A percentile compares a stretch with the other conserved stretches of the same genome.
Conservation (phyloP, 1,140 invertebrate genomes). For the Procambarus virginalis region DNA sequence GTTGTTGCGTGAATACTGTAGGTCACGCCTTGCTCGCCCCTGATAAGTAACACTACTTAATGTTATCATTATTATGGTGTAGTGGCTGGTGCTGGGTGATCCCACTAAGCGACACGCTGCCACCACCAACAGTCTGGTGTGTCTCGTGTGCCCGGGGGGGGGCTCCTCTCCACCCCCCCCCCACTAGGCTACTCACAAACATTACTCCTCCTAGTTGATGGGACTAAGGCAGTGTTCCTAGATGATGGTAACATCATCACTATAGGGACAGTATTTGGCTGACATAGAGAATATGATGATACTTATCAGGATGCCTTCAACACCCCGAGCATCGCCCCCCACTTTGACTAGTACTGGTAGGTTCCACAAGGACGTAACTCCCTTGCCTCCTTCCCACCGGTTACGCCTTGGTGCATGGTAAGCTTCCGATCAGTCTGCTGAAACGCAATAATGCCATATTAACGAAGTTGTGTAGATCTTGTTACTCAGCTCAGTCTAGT, state of each 20-base stretch:
- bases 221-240: neutral
- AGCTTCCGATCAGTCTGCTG: slow-evolving; percentile 39
- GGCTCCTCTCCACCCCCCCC: no score
- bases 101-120: neutral
- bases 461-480: neutral
- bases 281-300: neutral
- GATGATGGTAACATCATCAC: neutral
- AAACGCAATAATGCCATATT: slow-evolving; percentile 55
- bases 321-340: slow-evolving; percentile 38
- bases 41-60: neutral
- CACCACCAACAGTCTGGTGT: no score
- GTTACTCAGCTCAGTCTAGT: slow-evolving; percentile 7
- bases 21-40: slow-evolving; percentile 9
- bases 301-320: neutral
- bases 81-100: neutral
- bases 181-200: neutral
- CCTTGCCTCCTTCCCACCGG: slow-evolving; percentile 60
- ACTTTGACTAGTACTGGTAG: slow-evolving; percentile 50
- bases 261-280: neutral
- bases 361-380: slow-evolving; percentile 58
- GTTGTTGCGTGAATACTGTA: slow-evolving; percentile 6
- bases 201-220: neutral
- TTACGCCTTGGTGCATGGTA: slow-evolving; percentile 53
- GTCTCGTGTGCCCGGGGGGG: no score
- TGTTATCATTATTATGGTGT: neutral